A percentile compares a stretch with the other conserved stretches of the same genome.
These are phyloP conservation scores for Melinopterus prodromus DNA, from an alignment of 2,888 invertebrate genomes.

Conservation along the genomic window DNA sequence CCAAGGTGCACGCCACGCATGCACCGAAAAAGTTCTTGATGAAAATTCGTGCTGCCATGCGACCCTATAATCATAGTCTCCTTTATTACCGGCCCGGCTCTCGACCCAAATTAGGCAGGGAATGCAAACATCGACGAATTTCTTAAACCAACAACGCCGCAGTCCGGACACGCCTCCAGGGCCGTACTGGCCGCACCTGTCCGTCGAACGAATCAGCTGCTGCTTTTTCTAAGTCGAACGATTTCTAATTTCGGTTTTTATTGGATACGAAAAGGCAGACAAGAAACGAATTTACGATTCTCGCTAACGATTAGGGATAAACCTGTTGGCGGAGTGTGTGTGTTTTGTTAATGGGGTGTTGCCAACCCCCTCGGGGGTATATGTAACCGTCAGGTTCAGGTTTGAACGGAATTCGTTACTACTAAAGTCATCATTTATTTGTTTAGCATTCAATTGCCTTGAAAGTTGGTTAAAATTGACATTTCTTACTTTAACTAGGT, in stretches of 20 bases:
- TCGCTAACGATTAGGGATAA: not conserved
- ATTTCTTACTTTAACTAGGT: no score
- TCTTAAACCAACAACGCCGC: slow-evolving; percentile 52
- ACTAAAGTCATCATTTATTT: no score
- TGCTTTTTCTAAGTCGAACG: slow-evolving; percentile 11
- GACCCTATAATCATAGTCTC: slow-evolving; percentile 53
- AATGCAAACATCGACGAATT: slow-evolving; percentile 56
- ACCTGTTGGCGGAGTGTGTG: no score
- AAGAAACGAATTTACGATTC: not conserved
- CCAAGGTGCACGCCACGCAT: not conserved
- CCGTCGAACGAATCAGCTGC: slow-evolving; percentile 19
- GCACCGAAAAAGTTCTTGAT: not conserved
- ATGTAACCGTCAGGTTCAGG: not conserved
- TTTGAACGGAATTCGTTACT: no score
- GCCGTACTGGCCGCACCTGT: slow-evolving; percentile 34
- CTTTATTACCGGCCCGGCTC: slow-evolving; percentile 41
- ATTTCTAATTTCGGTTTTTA: slow-evolving; percentile 22
- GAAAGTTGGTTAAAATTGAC: no score
- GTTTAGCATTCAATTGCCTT: no score
- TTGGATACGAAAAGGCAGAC: not conserved
- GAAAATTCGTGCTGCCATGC: slow-evolving; percentile 15
- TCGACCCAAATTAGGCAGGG: slow-evolving; percentile 50
- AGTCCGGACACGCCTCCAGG: slow-evolving; percentile 45
- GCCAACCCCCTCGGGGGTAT: not conserved
- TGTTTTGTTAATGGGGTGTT: not conserved